Evolutionary conservation across 2,113 vertebrate genomes (phyloP), one percentile per base, ranked within the genome.

Genomic region (Astatotilapia flaviijosephi): DNA sequence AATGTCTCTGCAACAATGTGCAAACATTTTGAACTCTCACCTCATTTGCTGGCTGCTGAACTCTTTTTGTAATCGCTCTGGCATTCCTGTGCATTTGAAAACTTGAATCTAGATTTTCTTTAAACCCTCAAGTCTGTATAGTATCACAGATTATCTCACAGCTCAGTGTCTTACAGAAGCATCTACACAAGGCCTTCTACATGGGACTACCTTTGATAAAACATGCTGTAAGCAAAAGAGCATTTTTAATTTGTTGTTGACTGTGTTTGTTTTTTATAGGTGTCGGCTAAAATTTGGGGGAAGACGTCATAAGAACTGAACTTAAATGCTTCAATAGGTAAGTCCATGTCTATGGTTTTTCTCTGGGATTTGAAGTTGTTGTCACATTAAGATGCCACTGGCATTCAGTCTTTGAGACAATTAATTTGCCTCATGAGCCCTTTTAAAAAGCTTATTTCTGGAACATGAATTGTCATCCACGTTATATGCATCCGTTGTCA

Each of bases 1-100:
- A 94, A 94, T 93, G 90, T 88, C 81, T 94, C 77, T 62, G 80
- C 77, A 83, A 80, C 82, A 88, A 75, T 91, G 75, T 60, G 91
- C 86, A 92, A 65, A 23, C 85, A 85, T 82, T 88, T 65, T 88
- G 40, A 92, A 89, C 90, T 87, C 79, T 91, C 65, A 65, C 70
- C 87, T 91, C 87, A 28, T 85, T 45, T 84, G 79, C 55, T 56
- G 45, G 83, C 56, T 83, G 83, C 73, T 85, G 68, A 88, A 65
- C 70, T 82, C 80, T 26, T 17, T 23, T 47, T 31, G 65, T 17
- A 60, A 51, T 51, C 79, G n/a, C 79, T 68, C 17, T 2, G 37
- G 53, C 70, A 84, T 89, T 88, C 56, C 54, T 83, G 79, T 47
- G 83, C 83, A 37, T 82, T 81, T 83, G 54, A 91, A 58, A 86